Evolutionary conservation across 2,113 vertebrate species (phyloP), one percentile per base, ranked within the genome.

Genomic region (Leptobrachium leishanense): DNA sequence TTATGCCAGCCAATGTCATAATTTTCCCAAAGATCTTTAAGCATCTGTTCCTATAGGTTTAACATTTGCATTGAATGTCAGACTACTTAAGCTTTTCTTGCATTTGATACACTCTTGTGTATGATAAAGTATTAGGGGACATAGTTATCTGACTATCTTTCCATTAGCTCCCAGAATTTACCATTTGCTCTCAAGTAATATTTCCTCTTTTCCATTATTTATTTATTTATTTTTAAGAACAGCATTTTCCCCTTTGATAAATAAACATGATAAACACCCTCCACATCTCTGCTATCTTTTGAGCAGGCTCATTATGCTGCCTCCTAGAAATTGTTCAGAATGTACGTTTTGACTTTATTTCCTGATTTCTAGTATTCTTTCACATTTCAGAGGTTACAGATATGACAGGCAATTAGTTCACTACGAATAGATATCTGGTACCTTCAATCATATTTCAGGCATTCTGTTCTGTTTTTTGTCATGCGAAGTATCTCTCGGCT

Each of bases 321-420:
- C 10, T 64, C 20, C n/a, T 64, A 39, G 62, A 64, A 64, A 64
- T 64, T 39, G 9, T 64, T 39, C 5, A 31, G 9, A 31, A 2
- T 64, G 55, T 15, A 2, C 13, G 13, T 59, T 59, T 59, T 59
- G 55, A 59, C 55, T 59, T 59, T 59, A 13, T 59, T 59, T 59
- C 55, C 55, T 9, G 55, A 12, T 13, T 59, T 64, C 62, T 39
- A 6, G 9, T 64, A 20, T 10, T 39, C 62, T 4, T 64, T 20
- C 31, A 6, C 31, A 64, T 64, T 64, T 64, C 62, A 64, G 20
- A 64, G 62, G 62, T 76, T 76, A 43, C 64, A 41, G 44, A 76
- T 64, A 64, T 67, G 44, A 76, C 74, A 68, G 64, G 46, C 64
- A 67, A 55, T 68, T 54, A 68, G 46, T 76, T 68, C 66, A 43